Conservation (phyloP, 2,113 vertebrate genomes). For the Eclectus roratus region DNA sequence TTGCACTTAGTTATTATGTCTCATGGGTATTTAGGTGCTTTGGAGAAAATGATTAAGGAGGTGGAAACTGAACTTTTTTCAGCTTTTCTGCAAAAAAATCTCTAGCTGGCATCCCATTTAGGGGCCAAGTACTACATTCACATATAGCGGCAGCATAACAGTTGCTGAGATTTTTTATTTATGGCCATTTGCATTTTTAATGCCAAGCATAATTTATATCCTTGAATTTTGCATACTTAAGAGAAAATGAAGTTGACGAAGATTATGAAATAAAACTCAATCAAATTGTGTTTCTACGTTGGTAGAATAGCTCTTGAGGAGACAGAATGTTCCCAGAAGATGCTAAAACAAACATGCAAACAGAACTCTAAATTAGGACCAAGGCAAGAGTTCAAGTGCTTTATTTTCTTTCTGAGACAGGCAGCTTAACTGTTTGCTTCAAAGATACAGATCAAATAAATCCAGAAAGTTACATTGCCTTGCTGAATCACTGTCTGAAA, state of each 20-base stretch:
- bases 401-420: conserved; percentile 56
- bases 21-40: not conserved
- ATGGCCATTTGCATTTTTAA: not conserved
- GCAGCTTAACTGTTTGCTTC: conserved; percentile 48
- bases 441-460: conserved; percentile 49
- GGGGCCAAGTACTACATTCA: not conserved
- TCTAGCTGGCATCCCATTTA: not conserved
- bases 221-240: not conserved
- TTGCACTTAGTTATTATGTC: not conserved
- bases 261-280: not conserved
- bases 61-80: not conserved
- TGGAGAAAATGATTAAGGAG: not conserved
- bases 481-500: conserved; percentile 18
- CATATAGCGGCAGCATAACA: not conserved
- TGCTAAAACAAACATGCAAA: conserved; percentile 61
- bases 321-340: conserved; percentile 69
- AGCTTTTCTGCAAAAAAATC: not conserved
- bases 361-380: conserved; percentile 56
- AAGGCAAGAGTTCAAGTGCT: conserved; percentile 57
- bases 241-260: conserved; percentile 25
- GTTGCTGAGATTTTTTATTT: conserved; percentile 13
- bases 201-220: conserved; percentile 16
- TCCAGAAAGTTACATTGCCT: conserved; percentile 3
- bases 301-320: conserved; percentile 46
- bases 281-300: conserved; percentile 43